phyloP scores from a whole-genome alignment of 2,888 invertebrate genomes.

The Melanchra persicariae region DNA sequence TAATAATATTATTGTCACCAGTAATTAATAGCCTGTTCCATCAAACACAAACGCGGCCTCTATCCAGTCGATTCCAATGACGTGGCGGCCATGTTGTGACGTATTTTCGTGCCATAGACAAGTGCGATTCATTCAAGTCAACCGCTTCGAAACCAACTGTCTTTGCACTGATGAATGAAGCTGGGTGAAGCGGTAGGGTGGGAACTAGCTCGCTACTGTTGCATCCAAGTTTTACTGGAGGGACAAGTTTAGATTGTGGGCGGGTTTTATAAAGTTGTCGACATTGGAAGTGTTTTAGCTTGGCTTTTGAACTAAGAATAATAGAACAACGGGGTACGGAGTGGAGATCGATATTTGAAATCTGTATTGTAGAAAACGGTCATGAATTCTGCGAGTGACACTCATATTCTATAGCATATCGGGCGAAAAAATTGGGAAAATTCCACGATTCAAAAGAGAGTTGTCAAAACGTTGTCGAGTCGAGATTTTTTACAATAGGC shows the following conservation, averaged over 20 bases:
- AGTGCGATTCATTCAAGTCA: conserved; percentile 60
- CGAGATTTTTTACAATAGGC: conserved; percentile 26
- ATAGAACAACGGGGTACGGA: conserved; percentile 21
- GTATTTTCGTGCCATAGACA: conserved; percentile 37
- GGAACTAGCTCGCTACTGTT: conserved; percentile 18
- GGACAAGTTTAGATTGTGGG: conserved; percentile 43
- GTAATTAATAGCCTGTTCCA: background rate
- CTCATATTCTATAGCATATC: background rate
- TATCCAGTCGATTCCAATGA: conserved; percentile 23
- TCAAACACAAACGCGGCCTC: conserved; percentile 21
- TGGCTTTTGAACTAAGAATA: conserved; percentile 33
- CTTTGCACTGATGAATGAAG: conserved; percentile 60
- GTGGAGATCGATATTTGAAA: conserved; percentile 21
- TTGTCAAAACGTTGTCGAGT: conserved; percentile 26
- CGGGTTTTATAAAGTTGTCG: conserved; percentile 34
- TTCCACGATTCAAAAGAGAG: background rate
- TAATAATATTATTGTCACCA: too few relatives aligned
- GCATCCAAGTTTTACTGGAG: conserved; percentile 41
- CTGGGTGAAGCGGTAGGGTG: conserved; percentile 24
- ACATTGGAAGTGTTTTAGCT: conserved; percentile 20
- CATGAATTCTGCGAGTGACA: conserved; percentile 7
- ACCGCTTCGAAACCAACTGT: conserved; percentile 52
- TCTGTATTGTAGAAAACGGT: background rate
- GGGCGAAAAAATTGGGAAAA: background rate
- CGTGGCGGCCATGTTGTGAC: conserved; percentile 50